Evolutionary conservation across 2,888 invertebrate species (phyloP), one percentile per base, ranked within the genome.

Genomic region (Escarpia spicata): DNA sequence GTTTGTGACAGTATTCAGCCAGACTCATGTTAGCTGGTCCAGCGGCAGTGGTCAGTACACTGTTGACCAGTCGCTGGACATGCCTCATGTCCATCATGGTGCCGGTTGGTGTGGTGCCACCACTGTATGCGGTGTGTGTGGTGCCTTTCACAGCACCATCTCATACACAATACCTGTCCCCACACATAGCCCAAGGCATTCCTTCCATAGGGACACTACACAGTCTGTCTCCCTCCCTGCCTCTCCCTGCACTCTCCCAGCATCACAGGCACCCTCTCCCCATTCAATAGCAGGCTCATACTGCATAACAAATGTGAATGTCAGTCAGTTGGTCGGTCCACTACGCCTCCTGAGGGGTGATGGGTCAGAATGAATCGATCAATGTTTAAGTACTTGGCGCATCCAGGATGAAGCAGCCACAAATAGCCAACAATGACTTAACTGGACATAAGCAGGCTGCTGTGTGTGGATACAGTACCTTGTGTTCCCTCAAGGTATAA

Each of bases 21-120:
- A 75, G 75, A 75, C 75, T 75, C 75, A 75, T 75, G 75, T 75
- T 75, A 26, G 75, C 75, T n/a, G 75, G 75, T 75, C 75, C 75
- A 75, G 75, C 75, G 75, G 75, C 75, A 26, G 75, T 75, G 19
- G 75, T 75, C 75, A 75, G n/a, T 26, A 75, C 75, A n/a, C 26
- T 75, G 75, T 75, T 75, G 75, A 75, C 26, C n/a, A 75, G 75
- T 75, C 75, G 75, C 75, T 75, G 75, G 75, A 75, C 75, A n/a
- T 75, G 75, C 75, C 75, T 75, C 75, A 75, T 75, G 75, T 75
- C 75, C 75, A 75, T 26, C 75, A 75, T 75, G 26, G 26, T 75
- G n/a, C 26, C 19, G 75, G 19, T 6, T 4, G 26, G 75, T 52
- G 52, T 52, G 52, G 52, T 75, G 75, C 75, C 75, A 75, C 75